Evolutionary conservation across 2,797 vertebrate genomes (phyloP).

Genomic region (Amblyraja radiata): DNA sequence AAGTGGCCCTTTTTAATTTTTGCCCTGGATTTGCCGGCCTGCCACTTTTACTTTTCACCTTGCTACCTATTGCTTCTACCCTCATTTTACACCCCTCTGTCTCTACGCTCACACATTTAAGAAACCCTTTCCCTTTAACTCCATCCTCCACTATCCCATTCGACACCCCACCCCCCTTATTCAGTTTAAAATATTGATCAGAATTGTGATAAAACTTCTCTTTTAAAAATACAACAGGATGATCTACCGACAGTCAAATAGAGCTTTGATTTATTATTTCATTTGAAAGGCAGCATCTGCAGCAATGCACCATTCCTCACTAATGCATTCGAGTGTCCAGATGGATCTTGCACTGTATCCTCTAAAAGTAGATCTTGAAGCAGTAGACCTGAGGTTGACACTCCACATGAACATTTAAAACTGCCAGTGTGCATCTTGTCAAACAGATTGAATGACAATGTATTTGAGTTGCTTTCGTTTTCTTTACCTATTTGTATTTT

Average conservation of each 20-base stretch:
- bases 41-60: too few species aligned
- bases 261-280: background rate
- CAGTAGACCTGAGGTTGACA: too few species aligned
- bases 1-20: too few species aligned
- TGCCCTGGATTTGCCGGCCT: too few species aligned
- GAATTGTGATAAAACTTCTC: background rate
- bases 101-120: too few species aligned
- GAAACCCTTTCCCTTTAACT: too few species aligned
- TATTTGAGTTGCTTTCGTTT: background rate
- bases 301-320: background rate
- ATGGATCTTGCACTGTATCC: background rate
- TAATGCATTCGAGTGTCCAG: too few species aligned
- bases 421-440: background rate
- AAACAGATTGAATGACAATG: background rate
- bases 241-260: background rate
- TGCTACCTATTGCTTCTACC: too few species aligned
- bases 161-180: too few species aligned
- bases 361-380: background rate
- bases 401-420: background rate
- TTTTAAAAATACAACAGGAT: background rate
- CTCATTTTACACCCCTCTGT: too few species aligned
- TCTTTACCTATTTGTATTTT: background rate
- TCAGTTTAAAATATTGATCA: background rate
- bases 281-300: background rate
- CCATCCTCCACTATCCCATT: too few species aligned